These are phyloP conservation scores for Leptoteleia sp. DNA, from an alignment of 1,140 invertebrate genomes.

Conservation along the genomic window DNA sequence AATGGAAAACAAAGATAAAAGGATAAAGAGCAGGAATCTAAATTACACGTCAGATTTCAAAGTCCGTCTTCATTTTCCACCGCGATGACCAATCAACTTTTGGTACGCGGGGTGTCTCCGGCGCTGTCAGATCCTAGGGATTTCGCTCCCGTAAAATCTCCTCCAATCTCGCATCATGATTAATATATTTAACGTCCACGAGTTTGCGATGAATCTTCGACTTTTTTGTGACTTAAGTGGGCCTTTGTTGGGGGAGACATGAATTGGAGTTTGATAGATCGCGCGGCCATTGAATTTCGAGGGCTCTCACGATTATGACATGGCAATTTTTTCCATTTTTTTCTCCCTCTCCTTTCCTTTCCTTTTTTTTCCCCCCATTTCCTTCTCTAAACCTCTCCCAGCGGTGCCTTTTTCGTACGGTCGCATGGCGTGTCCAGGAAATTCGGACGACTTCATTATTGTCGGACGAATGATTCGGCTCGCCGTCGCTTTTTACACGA, in stretches of 20 bases:
- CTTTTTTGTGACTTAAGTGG: constrained; percentile 38
- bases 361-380: too few relatives aligned
- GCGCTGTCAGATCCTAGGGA: constrained; percentile 1
- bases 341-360: constrained; percentile 1
- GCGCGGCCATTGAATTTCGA: constrained; percentile 19
- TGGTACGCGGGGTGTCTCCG: not conserved
- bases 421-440: constrained; percentile 19
- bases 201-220: constrained; percentile 31
- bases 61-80: constrained; percentile 10
- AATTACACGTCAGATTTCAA: too few relatives aligned
- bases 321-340: constrained; percentile 12
- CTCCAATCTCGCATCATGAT: constrained; percentile 30
- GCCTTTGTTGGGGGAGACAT: constrained; percentile 26
- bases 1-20: too few relatives aligned
- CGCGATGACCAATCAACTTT: constrained; percentile 17
- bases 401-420: too few relatives aligned
- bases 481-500: constrained; percentile 35
- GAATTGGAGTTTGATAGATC: constrained; percentile 40
- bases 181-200: constrained; percentile 41
- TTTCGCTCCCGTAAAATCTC: constrained; percentile 6
- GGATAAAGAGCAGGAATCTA: too few relatives aligned
- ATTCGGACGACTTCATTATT: constrained; percentile 49
- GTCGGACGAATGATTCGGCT: constrained; percentile 35
- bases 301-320: constrained; percentile 25
- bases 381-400: too few relatives aligned